Conservation (phyloP, 2,888 invertebrate genomes). For the Machimus atricapillus region DNA sequence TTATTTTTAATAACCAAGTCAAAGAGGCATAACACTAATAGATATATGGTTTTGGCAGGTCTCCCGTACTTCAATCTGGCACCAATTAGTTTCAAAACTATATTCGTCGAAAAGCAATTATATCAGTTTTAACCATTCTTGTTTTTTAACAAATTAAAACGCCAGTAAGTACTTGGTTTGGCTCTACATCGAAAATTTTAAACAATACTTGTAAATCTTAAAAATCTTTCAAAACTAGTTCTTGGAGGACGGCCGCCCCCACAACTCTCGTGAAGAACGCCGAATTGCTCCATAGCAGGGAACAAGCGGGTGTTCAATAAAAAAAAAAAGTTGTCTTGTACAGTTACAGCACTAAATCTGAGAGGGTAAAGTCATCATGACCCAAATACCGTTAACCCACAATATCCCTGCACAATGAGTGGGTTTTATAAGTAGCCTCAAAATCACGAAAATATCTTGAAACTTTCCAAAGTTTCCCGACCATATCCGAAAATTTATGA, state of each 20-base stretch:
- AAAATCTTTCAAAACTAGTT: not conserved
- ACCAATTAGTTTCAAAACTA: not conserved
- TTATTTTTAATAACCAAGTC: no score
- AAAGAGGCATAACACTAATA: no score
- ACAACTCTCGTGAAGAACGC: not conserved
- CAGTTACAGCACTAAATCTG: not conserved
- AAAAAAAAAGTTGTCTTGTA: not conserved
- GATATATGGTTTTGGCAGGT: no score
- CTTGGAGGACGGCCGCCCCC: not conserved
- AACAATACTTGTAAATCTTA: not conserved
- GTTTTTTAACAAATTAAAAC: not conserved
- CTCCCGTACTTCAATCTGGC: no score
- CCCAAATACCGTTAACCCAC: constrained; percentile 10
- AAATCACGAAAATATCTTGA: constrained; percentile 31
- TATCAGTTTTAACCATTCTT: not conserved
- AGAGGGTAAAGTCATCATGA: constrained; percentile 16
- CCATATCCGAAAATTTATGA: constrained; percentile 39
- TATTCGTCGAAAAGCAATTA: not conserved
- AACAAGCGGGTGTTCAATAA: not conserved
- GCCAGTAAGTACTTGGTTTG: not conserved
- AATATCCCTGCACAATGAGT: constrained; percentile 13
- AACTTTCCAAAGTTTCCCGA: constrained; percentile 27
- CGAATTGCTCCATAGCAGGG: not conserved
- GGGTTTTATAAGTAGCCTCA: constrained; percentile 17
- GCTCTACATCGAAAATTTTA: not conserved